phyloP scores from a whole-genome alignment of 2,888 invertebrate genomes.

The Drosophila subsilvestris region DNA sequence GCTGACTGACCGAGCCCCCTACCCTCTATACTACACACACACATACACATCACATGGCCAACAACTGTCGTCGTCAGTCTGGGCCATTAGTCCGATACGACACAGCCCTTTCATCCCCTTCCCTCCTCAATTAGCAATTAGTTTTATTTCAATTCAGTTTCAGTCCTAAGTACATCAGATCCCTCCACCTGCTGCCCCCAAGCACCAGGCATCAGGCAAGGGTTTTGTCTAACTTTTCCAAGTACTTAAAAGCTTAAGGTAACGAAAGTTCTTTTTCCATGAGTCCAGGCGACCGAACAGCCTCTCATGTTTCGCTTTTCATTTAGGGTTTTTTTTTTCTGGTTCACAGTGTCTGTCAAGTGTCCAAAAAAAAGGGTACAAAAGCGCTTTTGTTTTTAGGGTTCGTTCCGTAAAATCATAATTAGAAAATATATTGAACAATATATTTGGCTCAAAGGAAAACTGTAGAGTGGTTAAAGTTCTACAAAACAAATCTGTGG shows the following conservation, averaged over 20 bases:
- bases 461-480: not conserved
- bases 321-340: slow-evolving; percentile 21
- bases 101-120: slow-evolving; percentile 4
- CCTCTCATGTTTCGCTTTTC: slow-evolving; percentile 11
- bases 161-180: slow-evolving; percentile 41
- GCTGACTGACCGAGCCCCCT: slow-evolving; percentile 53
- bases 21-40: slow-evolving; percentile 29
- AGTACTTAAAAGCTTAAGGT: slow-evolving; percentile 75
- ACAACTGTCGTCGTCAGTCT: slow-evolving; percentile 4
- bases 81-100: slow-evolving; percentile 28
- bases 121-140: slow-evolving; percentile 71
- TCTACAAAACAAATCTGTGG: not conserved
- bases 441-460: not conserved
- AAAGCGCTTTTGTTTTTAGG: slow-evolving; percentile 18
- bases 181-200: slow-evolving; percentile 14
- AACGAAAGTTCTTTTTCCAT: slow-evolving; percentile 43
- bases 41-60: slow-evolving; percentile 10
- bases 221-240: slow-evolving; percentile 54
- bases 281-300: slow-evolving; percentile 31
- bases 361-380: slow-evolving; percentile 34
- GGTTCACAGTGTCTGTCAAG: slow-evolving; percentile 58
- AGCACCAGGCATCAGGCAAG: slow-evolving; percentile 10
- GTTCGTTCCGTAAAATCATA: slow-evolving; percentile 17
- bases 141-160: slow-evolving; percentile 63
- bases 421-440: slow-evolving; percentile 38